These are phyloP conservation scores for Muntiacus muntjak DNA, from an alignment of 2,113 vertebrate species.

Conservation along the genomic window DNA sequence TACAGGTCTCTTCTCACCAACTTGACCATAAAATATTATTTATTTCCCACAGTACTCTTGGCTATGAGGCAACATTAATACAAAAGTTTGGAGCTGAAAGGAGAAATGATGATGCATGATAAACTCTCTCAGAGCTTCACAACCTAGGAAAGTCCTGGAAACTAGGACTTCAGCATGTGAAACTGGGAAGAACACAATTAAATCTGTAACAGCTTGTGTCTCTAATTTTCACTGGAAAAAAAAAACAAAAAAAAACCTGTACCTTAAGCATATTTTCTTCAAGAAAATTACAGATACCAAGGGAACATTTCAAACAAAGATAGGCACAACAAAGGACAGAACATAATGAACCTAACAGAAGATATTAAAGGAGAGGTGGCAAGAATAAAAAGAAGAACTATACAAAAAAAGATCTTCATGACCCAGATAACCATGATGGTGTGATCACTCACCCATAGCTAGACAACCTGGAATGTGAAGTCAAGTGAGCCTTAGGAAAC, in stretches of 20 bases:
- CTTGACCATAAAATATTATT: neutral
- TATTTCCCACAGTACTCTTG: neutral
- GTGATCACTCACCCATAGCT: neutral
- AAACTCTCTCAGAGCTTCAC: neutral
- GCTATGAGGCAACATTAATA: neutral
- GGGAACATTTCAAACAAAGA: neutral
- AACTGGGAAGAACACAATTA: neutral
- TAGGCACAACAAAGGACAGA: neutral
- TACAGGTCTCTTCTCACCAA: neutral
- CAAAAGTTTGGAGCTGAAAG: neutral
- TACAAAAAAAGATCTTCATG: neutral
- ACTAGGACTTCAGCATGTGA: neutral
- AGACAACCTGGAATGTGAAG: neutral
- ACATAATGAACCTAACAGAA: neutral
- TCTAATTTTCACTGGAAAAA: neutral
- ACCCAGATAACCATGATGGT: neutral
- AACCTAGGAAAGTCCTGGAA: neutral
- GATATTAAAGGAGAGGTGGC: neutral
- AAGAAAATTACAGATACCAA: neutral
- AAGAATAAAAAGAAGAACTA: neutral
- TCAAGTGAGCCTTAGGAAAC: neutral
- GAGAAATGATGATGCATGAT: neutral
- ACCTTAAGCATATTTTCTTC: neutral
- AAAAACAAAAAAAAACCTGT: no score
- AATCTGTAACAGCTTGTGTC: neutral